A percentile compares a stretch with the other conserved stretches of the same genome.
phyloP scores from a whole-genome alignment of 1,140 invertebrate genomes.

The Steinernema feltiae region DNA sequence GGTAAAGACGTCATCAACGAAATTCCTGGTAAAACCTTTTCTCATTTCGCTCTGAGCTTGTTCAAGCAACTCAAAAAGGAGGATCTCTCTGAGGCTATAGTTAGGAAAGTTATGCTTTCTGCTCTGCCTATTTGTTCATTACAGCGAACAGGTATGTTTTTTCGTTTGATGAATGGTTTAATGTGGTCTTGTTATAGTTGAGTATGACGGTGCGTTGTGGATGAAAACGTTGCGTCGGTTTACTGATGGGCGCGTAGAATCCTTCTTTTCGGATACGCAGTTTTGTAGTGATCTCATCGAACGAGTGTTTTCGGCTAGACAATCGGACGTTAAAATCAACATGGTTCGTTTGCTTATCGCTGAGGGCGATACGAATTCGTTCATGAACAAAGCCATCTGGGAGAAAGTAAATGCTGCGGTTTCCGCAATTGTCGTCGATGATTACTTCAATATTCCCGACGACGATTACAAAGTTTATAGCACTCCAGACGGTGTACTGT shows the following conservation, averaged over 20 bases:
- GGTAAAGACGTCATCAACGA: background rate
- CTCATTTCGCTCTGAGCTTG: background rate
- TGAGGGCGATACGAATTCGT: background rate
- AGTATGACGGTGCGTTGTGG: conserved; percentile 31
- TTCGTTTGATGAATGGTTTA: background rate
- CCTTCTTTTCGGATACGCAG: conserved; percentile 9
- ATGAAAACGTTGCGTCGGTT: conserved; percentile 22
- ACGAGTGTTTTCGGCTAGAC: background rate
- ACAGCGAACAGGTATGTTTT: conserved; percentile 24
- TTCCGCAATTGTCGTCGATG: conserved; percentile 31
- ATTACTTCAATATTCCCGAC: conserved; percentile 39
- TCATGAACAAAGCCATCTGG: conserved; percentile 33
- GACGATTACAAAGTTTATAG: conserved; percentile 83
- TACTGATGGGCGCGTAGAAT: conserved; percentile 19
- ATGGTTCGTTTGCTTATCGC: background rate
- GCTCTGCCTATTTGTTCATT: conserved; percentile 29
- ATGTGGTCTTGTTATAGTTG: conserved; percentile 15
- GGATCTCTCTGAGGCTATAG: no score
- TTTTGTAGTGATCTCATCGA: background rate
- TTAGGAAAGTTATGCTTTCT: background rate
- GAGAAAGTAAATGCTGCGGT: conserved; percentile 25
- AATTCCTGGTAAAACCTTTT: background rate
- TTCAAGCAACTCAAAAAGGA: background rate
- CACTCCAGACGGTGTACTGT: conserved; percentile 80
- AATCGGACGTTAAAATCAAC: background rate